Conservation (phyloP, 2,113 vertebrate genomes). For the Crotalus helleri region DNA sequence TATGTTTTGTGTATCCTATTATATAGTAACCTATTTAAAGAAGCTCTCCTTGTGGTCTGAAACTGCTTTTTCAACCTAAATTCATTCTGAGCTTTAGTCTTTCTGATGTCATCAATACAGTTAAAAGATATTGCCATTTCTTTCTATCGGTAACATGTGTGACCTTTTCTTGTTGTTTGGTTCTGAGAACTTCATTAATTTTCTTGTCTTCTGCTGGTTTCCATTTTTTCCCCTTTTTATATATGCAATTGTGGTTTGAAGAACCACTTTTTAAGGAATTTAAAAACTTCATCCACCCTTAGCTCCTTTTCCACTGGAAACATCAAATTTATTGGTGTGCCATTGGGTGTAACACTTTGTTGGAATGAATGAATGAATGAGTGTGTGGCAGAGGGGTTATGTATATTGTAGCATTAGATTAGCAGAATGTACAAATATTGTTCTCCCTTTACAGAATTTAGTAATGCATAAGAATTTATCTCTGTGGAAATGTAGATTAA, state of each 20-base stretch:
- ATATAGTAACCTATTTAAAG: not conserved
- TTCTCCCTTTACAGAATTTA: not conserved
- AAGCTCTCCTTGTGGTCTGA: not conserved
- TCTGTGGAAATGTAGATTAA: conserved; percentile 18
- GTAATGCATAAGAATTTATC: not conserved
- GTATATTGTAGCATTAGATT: not conserved
- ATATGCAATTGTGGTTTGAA: not conserved
- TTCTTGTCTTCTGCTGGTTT: not conserved
- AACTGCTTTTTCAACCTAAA: not conserved
- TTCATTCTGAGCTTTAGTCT: not conserved
- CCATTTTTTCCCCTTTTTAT: not conserved
- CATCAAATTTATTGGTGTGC: not conserved
- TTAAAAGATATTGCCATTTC: not conserved
- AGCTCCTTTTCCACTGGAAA: not conserved
- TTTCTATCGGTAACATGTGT: not conserved
- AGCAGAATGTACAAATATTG: not conserved
- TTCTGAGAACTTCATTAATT: not conserved
- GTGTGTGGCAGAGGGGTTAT: not conserved
- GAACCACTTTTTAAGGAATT: not conserved
- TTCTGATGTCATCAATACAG: not conserved
- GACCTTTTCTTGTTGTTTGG: not conserved
- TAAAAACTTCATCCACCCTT: not conserved
- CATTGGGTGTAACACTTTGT: not conserved
- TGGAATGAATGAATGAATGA: not conserved
- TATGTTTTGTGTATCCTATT: not conserved